Evolutionary conservation across 2,113 vertebrate species (phyloP).

Genomic region (Lepisosteus osseus): DNA sequence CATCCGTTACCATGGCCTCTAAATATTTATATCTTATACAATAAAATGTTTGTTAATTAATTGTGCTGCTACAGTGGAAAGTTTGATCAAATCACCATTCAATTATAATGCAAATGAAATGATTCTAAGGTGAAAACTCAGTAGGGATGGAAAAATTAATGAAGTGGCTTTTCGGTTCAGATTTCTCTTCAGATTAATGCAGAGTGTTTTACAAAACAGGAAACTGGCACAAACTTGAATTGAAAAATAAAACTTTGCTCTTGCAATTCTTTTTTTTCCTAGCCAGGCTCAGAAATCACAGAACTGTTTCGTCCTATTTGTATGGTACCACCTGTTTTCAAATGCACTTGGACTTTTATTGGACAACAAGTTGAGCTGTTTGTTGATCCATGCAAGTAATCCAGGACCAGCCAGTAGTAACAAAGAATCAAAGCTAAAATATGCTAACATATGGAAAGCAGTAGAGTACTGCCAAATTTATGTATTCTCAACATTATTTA

Average conservation of each 20-base stretch:
- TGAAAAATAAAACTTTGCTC: neutral
- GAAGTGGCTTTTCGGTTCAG: conserved; percentile 5
- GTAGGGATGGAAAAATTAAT: conserved; percentile 24
- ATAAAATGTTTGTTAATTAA: conserved; percentile 25
- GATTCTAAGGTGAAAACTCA: conserved; percentile 22
- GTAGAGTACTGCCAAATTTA: no score
- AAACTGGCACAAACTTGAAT: neutral
- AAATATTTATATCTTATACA: conserved; percentile 16
- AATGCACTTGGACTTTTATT: no score
- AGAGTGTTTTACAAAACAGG: neutral
- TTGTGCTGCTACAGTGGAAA: conserved; percentile 35
- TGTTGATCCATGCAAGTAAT: no score
- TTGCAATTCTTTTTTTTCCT: neutral
- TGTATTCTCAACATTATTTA: no score
- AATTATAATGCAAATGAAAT: conserved; percentile 27
- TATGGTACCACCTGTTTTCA: no score
- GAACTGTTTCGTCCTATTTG: no score
- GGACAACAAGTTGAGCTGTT: no score
- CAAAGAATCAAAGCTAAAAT: no score
- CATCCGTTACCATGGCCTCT: conserved; percentile 18
- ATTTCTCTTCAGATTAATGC: neutral
- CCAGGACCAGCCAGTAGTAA: no score
- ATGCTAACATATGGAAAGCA: no score
- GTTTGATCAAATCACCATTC: conserved; percentile 24
- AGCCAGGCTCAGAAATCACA: neutral